Evolutionary conservation across 2,113 vertebrate species (phyloP), one percentile per base, ranked within the genome.

Genomic region (Pterophyllum scalare): DNA sequence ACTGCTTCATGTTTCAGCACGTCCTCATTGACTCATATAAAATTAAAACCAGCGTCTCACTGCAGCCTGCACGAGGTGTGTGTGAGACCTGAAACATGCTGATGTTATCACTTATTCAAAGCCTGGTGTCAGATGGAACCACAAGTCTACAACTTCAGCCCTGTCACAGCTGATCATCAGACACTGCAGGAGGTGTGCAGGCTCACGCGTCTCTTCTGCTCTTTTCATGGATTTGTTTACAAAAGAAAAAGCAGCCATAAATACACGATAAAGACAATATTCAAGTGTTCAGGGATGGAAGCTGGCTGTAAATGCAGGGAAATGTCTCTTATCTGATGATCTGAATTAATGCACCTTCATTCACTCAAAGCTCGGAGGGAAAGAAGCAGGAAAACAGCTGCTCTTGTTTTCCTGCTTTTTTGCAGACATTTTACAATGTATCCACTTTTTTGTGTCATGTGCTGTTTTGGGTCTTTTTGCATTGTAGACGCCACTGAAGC

Each of bases 281-380:
- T 28, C 9, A 0, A 11, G 40, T 20, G 28, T 49, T 7, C 43
- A 70, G 40, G 28, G 0, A 2, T 5, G 26, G 19, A 62, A 62
- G 0, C 35, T 13, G 31, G 33, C 6, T 1, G 3, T 28, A 49
- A 49, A 49, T 20, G 0, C 15, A 52, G 43, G 20, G 28, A 49
- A 20, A 70, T 31, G 24, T 52, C 49, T 7, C 43, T 72, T 26
- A 72, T 52, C 31, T 43, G 7, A 24, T 52, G 20, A 52, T 7
- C 0, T 0, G 43, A 52, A 1, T 52, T 3, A 52, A 28, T 20
- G 24, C 14, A 13, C 43, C 43, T 70, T 49, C 6, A 28, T 52
- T 70, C 46, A 20, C 65, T 7, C 64, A 67, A 49, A 40, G 35
- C 35, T 35, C 35, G 8, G 35, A 35, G 35, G 35, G 35, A 35